phyloP scores from a whole-genome alignment of 2,797 vertebrate species.

The Hozukius guyotensis region DNA sequence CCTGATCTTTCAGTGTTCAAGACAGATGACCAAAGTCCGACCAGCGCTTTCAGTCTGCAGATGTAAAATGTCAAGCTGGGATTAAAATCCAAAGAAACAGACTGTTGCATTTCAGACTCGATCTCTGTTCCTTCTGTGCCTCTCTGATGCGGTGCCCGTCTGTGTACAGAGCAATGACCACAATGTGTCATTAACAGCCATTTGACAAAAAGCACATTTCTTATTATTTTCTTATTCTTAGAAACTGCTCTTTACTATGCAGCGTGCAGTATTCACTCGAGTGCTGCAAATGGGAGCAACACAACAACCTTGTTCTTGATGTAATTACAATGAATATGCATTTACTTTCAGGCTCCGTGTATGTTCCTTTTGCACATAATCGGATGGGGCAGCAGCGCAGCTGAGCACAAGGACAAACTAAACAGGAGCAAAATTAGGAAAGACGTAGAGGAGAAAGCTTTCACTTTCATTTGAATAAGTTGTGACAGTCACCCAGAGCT shows the following conservation, averaged over 20 bases:
- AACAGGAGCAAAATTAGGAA: constrained; percentile 46
- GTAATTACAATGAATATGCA: constrained; percentile 53
- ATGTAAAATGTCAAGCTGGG: constrained; percentile 39
- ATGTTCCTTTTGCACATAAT: constrained; percentile 40
- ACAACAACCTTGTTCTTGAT: constrained; percentile 17
- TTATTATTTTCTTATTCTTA: neutral
- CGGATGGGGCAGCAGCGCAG: constrained; percentile 23
- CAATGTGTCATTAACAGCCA: neutral
- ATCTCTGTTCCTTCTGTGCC: constrained; percentile 11
- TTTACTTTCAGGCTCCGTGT: constrained; percentile 40
- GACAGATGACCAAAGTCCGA: constrained; percentile 54
- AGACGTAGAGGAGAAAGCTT: constrained; percentile 40
- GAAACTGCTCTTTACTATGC: neutral
- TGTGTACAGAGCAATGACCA: constrained; percentile 4
- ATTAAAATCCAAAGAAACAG: constrained; percentile 41
- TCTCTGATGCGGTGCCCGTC: constrained; percentile 1
- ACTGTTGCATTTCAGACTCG: constrained; percentile 10
- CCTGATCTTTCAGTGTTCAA: constrained; percentile 35
- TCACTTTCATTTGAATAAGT: constrained; percentile 40
- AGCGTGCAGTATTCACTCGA: neutral
- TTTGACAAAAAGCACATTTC: neutral
- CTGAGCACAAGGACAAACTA: constrained; percentile 42
- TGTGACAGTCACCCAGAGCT: constrained; percentile 41
- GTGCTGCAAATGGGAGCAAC: constrained; percentile 8
- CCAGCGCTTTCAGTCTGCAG: constrained; percentile 39